A percentile compares a stretch with the other conserved stretches of the same genome.
Evolutionary conservation across 2,797 vertebrate genomes (phyloP).

Genomic region (Bucorvus abyssinicus): DNA sequence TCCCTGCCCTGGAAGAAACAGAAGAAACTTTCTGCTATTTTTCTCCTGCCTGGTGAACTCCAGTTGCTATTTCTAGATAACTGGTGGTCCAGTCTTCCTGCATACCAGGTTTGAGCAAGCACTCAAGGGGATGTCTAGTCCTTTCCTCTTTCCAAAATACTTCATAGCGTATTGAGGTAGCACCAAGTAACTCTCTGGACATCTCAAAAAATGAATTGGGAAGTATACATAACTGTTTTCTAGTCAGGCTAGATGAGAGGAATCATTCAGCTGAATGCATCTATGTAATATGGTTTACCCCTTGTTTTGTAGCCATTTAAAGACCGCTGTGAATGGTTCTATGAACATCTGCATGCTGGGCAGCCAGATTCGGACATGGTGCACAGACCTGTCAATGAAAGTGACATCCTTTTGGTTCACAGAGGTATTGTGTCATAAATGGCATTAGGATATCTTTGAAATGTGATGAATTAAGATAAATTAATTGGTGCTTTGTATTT

Average conservation of each 20-base stretch:
- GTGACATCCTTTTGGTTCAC: constrained; percentile 94
- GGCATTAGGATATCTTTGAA: background rate
- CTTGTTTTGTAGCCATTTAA: constrained; percentile 88
- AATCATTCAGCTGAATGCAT: background rate
- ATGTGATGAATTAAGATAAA: constrained; percentile 11
- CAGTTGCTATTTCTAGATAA: background rate
- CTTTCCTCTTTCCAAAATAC: background rate
- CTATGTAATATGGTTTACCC: background rate
- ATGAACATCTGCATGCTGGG: constrained; percentile 91
- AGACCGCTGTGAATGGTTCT: constrained; percentile 98
- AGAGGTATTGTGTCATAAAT: constrained; percentile 83
- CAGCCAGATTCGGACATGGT: constrained; percentile 97
- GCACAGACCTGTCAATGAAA: constrained; percentile 95
- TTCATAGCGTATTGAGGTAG: background rate
- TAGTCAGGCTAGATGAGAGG: background rate
- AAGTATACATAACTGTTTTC: background rate
- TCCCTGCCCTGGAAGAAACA: background rate
- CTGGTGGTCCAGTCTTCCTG: background rate
- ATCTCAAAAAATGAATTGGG: background rate
- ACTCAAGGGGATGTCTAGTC: background rate
- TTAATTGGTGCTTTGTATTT: constrained; percentile 73
- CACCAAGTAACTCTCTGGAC: background rate
- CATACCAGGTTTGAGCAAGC: background rate
- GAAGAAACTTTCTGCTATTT: background rate
- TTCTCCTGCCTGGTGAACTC: background rate